Evolutionary conservation across 2,113 vertebrate genomes (phyloP), one percentile per base, ranked within the genome.

Genomic region (Macquaria australasica): DNA sequence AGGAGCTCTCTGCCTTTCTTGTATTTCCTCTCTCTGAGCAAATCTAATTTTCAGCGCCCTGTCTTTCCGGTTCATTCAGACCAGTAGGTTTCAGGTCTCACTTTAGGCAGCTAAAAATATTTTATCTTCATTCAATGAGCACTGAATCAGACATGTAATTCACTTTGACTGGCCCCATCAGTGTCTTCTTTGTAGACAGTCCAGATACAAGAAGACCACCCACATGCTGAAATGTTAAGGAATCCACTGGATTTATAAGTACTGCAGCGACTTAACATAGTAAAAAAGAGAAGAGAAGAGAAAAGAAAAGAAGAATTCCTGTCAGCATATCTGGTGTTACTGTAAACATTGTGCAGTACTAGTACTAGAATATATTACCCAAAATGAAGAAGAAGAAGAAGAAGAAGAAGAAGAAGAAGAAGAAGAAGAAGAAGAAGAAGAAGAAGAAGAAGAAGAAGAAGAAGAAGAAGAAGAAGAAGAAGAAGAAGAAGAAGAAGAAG

Each of bases 21-120:
- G 73, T 85, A 69, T 87, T 90, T 94, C 86, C 85, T 83, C 77
- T 85, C 45, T 73, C 34, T 0, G 37, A 37, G 34, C 45, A 92
- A 95, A 95, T 95, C 87, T 64, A 92, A 95, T 95, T 88, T 78
- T 74, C 51, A 79, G 20, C 4, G 12, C 48, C 70, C 83, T 84
- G 76, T 79, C 84, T 93, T 92, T 92, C 93, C 83, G 68, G 86
- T 87, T 92, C 59, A 71, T 83, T 89, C 85, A 83, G 72, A 81
- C 82, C 80, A 88, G 81, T 67, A 64, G 86, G 88, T 91, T 89
- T 95, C 91, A 85, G 80, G 87, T 95, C 90, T 87, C 93, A 86
- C 82, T 67, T 82, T 79, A 78, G 66, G 70, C 50, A 76, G 83
- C 92, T 94, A 91, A 90, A 93, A 94, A 94, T 95, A 94, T 76